Evolutionary conservation across 2,888 invertebrate species (phyloP).

Genomic region (Eurytoma adleriae): DNA sequence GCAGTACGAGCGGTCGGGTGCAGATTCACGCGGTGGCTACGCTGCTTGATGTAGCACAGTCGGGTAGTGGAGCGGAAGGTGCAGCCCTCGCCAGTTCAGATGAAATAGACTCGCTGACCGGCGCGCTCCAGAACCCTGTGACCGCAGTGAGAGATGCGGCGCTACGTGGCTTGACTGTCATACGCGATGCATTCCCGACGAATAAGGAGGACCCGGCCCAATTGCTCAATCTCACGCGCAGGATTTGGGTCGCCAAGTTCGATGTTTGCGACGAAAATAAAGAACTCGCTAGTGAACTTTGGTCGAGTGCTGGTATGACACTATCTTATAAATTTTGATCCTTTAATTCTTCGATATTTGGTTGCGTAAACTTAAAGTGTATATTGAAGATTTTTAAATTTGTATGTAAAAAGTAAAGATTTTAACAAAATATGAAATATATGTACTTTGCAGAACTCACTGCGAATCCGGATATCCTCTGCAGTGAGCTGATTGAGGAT

Average conservation of each 20-base stretch:
- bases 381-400: too few relatives aligned
- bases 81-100: conserved; percentile 81
- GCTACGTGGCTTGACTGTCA: conserved; percentile 83
- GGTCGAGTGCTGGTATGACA: conserved; percentile 76
- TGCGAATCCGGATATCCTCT: conserved; percentile 77
- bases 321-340: background rate
- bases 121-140: conserved; percentile 85
- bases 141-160: conserved; percentile 88
- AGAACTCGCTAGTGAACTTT: conserved; percentile 81
- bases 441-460: conserved; percentile 75
- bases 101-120: conserved; percentile 85
- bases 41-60: conserved; percentile 87
- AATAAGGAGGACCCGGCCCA: conserved; percentile 80
- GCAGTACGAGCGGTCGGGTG: conserved; percentile 82
- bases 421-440: background rate
- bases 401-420: too few relatives aligned
- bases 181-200: conserved; percentile 81
- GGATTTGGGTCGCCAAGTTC: conserved; percentile 90
- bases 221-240: conserved; percentile 81
- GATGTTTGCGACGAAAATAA: conserved; percentile 88
- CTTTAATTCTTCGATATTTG: background rate
- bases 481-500: conserved; percentile 81
- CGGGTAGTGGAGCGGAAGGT: conserved; percentile 83
- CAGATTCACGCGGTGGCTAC: conserved; percentile 88
- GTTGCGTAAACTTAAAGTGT: background rate